Evolutionary conservation across 2,797 vertebrate species (phyloP).

Genomic region (Anguilla pacifica): DNA sequence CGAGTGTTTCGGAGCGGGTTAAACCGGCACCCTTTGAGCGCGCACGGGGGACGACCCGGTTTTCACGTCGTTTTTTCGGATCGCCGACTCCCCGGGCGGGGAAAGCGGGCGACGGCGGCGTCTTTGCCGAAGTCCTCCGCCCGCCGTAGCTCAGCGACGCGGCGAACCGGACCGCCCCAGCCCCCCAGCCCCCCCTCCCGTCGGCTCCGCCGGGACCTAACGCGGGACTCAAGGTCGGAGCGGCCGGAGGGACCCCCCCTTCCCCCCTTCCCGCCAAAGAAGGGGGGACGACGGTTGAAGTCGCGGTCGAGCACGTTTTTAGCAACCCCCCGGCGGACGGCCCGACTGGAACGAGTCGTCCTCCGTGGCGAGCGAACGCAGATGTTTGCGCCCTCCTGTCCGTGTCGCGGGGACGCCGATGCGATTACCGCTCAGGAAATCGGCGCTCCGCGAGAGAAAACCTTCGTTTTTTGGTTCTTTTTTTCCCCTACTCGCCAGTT

Average conservation of each 20-base stretch:
- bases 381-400: conserved; percentile 72
- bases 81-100: conserved; percentile 71
- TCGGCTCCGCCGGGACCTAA: conserved; percentile 8
- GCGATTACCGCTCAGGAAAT: conserved; percentile 76
- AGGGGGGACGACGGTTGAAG: no score
- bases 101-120: conserved; percentile 55
- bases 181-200: not conserved
- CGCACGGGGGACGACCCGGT: conserved; percentile 76
- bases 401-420: conserved; percentile 68
- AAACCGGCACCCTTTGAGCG: conserved; percentile 80
- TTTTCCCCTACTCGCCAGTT: conserved; percentile 55
- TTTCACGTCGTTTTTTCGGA: conserved; percentile 78
- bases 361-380: conserved; percentile 58
- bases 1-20: conserved; percentile 81
- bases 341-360: conserved; percentile 44
- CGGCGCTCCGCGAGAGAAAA: conserved; percentile 72
- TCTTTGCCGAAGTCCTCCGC: conserved; percentile 57
- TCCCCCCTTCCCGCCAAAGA: not conserved
- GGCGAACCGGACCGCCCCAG: conserved; percentile 52
- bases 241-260: not conserved
- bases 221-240: conserved; percentile 21
- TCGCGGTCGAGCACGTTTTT: not conserved
- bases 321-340: not conserved
- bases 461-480: not conserved
- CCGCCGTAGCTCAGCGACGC: conserved; percentile 69